Base-by-base conservation (phyloP, 2,797 vertebrate species). In the Poeciliopsis infans region DNA sequence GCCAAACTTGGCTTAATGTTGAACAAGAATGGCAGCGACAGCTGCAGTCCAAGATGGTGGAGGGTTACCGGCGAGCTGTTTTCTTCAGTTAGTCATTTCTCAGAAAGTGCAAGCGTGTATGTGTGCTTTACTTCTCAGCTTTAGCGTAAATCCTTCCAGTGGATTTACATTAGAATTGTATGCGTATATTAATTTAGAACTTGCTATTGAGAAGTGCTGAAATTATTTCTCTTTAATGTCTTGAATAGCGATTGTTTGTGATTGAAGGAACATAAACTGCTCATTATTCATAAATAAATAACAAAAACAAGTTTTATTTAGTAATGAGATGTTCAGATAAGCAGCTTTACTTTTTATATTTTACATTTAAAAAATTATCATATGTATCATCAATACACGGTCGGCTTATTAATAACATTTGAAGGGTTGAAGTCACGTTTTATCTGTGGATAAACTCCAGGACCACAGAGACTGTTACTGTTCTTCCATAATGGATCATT, bases 401-500 rank as follows among this genome's bases (percentile, higher is more conserved):
- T 64, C 1, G 2, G 36, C 64, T 25, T 25, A 41, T 23, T 5
- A 68, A 25, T 41, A 25, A 12, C 4, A 68, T 25, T 68, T 68
- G 20, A 68, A 68, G 64, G 64, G 36, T 68, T 20, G 23, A 68
- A 68, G 64, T 68, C 20, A 61, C 49, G 43, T 31, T 69, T 88
- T 77, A 86, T 77, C 79, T 82, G 49, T 81, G 71, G 83, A 82
- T 31, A 20, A 55, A 81, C 72, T 81, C 47, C 47, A 81, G 74
- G 47, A 46, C 71, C 80, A 68, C 75, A 92, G 39, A 73, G 25
- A 53, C 39, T 76, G 10, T 74, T 64, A 78, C 18, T 80, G 46
- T 70, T 64, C 69, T 87, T 53, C 81, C 79, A 80, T 84, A 79
- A 86, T 69, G 47, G 69, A 79, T 85, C 83, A 73, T 70, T 90